Conservation (phyloP, 2,888 invertebrate species). For the Cerastoderma edule region DNA sequence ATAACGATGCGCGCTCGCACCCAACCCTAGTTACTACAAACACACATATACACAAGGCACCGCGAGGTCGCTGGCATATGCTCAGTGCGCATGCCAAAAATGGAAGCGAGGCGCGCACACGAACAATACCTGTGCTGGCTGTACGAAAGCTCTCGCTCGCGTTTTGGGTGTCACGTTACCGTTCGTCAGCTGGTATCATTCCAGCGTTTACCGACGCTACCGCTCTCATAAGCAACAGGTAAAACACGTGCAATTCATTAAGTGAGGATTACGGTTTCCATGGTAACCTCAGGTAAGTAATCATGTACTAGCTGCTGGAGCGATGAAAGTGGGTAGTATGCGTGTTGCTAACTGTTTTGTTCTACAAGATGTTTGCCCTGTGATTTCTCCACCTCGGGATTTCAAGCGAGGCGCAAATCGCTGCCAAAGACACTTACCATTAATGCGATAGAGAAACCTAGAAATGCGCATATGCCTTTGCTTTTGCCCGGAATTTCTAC, state of each 20-base stretch:
- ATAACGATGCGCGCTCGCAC: background rate
- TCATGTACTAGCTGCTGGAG: conserved; percentile 6
- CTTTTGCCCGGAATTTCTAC: no score
- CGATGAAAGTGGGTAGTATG: background rate
- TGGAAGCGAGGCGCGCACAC: conserved; percentile 31
- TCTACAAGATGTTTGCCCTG: background rate
- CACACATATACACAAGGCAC: background rate
- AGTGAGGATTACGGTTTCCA: conserved; percentile 43
- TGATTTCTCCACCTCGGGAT: background rate
- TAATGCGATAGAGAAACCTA: background rate
- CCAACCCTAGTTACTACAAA: conserved; percentile 1
- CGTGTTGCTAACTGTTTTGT: conserved; percentile 12
- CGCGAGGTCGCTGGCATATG: background rate
- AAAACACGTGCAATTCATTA: conserved; percentile 53
- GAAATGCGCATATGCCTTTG: background rate
- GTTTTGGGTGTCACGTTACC: conserved; percentile 28
- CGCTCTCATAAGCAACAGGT: conserved; percentile 5
- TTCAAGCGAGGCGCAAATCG: background rate
- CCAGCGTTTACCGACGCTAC: conserved; percentile 8
- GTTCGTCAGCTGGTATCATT: conserved; percentile 21
- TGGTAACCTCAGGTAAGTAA: conserved; percentile 54
- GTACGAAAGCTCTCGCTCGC: conserved; percentile 6
- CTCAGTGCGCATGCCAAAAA: conserved; percentile 39
- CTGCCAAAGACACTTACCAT: background rate
- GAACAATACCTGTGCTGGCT: conserved; percentile 16